Conservation (phyloP, 2,888 invertebrate genomes). For the Cryptocheilus praepositus region DNA sequence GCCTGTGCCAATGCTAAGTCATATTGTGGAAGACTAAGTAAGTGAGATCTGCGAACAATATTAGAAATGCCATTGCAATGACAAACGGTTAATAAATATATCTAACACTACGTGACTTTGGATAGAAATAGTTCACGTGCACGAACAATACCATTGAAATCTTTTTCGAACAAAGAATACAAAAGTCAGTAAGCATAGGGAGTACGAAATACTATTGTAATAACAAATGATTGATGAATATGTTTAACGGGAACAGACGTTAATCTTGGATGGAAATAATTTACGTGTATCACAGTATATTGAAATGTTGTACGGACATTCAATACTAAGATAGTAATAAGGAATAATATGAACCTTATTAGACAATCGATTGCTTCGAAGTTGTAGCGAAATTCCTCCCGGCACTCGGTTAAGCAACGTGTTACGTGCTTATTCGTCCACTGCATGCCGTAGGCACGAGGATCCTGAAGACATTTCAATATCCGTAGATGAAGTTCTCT, state of each 20-base stretch:
- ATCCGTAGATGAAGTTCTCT: constrained; percentile 92
- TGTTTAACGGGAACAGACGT: no score
- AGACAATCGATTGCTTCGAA: constrained; percentile 93
- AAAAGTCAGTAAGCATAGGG: no score
- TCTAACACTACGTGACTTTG: no score
- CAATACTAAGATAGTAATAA: neutral
- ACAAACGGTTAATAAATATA: neutral
- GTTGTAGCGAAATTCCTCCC: constrained; percentile 93
- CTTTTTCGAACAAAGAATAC: no score
- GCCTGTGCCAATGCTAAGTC: constrained; percentile 89
- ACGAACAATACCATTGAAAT: no score
- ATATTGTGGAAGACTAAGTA: constrained; percentile 81
- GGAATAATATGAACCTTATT: constrained; percentile 74
- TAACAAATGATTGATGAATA: no score
- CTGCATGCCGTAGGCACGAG: constrained; percentile 89
- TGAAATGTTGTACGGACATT: neutral
- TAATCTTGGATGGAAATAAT: no score
- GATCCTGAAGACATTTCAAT: constrained; percentile 93
- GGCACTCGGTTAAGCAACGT: constrained; percentile 89
- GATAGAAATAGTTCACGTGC: no score
- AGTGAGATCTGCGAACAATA: constrained; percentile 73
- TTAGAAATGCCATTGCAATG: no score
- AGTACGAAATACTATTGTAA: no score
- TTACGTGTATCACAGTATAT: neutral
- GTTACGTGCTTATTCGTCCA: constrained; percentile 96